Percentiles rank a stretch among this genome's conserved stretches.
Conservation (phyloP, 2,113 vertebrate species). For the Aegotheles bennettii region DNA sequence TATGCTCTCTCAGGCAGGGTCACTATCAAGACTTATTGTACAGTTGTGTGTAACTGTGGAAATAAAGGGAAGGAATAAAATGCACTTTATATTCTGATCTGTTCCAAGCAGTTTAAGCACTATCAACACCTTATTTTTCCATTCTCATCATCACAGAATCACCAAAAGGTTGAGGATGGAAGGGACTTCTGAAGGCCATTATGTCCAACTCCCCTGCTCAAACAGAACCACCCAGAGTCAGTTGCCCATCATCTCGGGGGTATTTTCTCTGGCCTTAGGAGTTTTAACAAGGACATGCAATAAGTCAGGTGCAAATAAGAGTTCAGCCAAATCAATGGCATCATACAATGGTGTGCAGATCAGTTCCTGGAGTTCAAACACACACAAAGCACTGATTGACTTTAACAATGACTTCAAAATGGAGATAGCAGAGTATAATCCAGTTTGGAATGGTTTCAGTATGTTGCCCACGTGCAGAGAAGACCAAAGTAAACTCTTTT, state of each 20-base stretch:
- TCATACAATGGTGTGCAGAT: neutral
- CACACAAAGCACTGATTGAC: neutral
- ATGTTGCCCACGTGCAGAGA: neutral
- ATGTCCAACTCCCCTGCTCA: neutral
- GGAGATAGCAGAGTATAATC: neutral
- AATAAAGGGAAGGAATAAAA: neutral
- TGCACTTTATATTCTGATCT: neutral
- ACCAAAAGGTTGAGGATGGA: neutral
- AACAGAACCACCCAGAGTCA: neutral
- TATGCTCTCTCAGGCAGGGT: neutral
- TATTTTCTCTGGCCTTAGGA: neutral
- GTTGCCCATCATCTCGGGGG: fast-evolving
- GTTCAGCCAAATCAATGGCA: neutral
- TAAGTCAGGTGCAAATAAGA: neutral
- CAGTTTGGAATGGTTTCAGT: neutral
- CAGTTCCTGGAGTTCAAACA: neutral
- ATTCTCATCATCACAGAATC: neutral
- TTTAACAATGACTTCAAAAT: neutral
- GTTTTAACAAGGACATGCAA: neutral
- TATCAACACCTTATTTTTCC: neutral
- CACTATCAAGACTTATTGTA: neutral
- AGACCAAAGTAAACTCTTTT: neutral
- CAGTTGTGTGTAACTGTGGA: neutral
- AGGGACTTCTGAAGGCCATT: neutral
- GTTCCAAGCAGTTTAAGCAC: neutral